Base-by-base conservation (phyloP, 2,113 vertebrate genomes). In the Barnardius zonarius region DNA sequence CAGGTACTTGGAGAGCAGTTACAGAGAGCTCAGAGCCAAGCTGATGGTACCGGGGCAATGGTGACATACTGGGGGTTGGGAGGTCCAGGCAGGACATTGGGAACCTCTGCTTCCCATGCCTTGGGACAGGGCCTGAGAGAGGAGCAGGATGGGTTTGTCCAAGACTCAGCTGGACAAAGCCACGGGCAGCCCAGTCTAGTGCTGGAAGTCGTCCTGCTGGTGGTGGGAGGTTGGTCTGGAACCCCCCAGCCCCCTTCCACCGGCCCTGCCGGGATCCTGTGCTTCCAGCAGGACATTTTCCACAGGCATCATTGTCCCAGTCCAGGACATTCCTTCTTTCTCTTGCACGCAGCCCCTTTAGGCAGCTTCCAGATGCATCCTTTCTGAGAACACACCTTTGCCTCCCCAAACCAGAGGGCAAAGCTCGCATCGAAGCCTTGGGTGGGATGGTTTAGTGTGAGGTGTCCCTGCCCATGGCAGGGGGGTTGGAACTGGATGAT, bases 141-240 rank as follows among this genome's bases (percentile, higher is more conserved):
- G 30, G 7, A 35, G 35, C 17, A 79, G 61, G 69, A 28, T 23
- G 23, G 46, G 28, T 17, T 51, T 87, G 68, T 57, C 35, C 52
- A 61, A 52, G 22, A 30, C 9, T 79, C 24, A 43, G 15, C 31
- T 15, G 54, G 54, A 43, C 13, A 57, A 80, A 92, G 64, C 24
- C 54, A 35, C 1, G 17, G 24, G 48, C 16, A 46, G 0, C 0
- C 22, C 11, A 1, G 13, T 20, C 14, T 37, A 35, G 35, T 30
- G 48, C 59, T 84, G 62, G 51, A 77, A 61, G 25, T 9, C 25
- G 9, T n/a, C 46, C 69, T 78, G 64, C 69, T 78, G 51, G 64
- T 5, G 5, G 41, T 57, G 55, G 35, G 46, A 92, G 30, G 15
- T 17, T 82, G 62, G 8, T 43, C 52, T 93, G 78, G 66, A 82